phyloP scores from a whole-genome alignment of 2,888 invertebrate species.

The Camptogramma bilineatum region DNA sequence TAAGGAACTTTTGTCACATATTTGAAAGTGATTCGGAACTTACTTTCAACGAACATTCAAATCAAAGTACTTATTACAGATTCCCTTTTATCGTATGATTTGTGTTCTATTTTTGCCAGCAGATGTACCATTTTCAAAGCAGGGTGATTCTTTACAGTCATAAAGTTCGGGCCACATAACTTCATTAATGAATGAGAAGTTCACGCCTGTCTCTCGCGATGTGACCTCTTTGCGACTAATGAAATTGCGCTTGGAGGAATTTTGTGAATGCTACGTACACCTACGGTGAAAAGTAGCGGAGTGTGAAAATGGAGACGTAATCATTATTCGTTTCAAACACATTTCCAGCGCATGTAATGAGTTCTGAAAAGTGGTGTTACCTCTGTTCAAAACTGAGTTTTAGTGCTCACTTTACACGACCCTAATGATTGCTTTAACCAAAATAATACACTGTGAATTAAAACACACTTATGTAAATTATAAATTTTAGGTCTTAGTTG shows the following conservation, averaged over 20 bases:
- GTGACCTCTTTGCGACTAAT: slow-evolving; percentile 67
- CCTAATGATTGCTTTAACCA: background rate
- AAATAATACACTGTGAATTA: background rate
- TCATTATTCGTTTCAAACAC: slow-evolving; percentile 35
- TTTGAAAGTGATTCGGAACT: background rate
- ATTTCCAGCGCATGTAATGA: slow-evolving; percentile 18
- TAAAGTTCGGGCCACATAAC: slow-evolving; percentile 60
- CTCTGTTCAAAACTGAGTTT: background rate
- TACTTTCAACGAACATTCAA: background rate
- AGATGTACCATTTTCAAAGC: slow-evolving; percentile 49
- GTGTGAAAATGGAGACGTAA: slow-evolving; percentile 44
- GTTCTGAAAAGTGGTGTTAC: slow-evolving; percentile 10
- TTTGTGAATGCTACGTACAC: slow-evolving; percentile 43
- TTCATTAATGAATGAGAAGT: slow-evolving; percentile 70
- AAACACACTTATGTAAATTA: background rate
- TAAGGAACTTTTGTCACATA: too few species aligned
- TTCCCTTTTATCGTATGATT: background rate
- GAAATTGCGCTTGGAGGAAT: slow-evolving; percentile 67
- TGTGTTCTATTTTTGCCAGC: slow-evolving; percentile 1
- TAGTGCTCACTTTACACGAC: background rate
- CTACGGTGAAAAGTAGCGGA: slow-evolving; percentile 39
- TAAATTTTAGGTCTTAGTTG: too few species aligned
- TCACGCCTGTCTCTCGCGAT: slow-evolving; percentile 60
- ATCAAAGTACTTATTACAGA: background rate
- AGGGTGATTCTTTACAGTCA: slow-evolving; percentile 53